Base-by-base conservation (phyloP, 2,113 vertebrate genomes). In the Nyctereutes procyonoides region DNA sequence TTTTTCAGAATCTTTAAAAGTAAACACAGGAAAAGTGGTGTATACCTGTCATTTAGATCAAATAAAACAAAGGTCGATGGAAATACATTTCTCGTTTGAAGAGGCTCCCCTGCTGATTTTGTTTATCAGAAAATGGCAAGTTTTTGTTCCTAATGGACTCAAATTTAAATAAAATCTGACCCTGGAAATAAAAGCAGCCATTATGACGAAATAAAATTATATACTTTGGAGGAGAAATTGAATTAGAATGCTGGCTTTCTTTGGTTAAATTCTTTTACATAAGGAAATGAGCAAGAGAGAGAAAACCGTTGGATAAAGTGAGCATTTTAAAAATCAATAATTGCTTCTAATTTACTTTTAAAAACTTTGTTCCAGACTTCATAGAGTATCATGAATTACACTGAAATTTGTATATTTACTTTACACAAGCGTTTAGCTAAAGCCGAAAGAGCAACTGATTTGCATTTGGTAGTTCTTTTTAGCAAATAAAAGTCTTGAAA, bases 101-200 rank as follows among this genome's bases (percentile, higher is more conserved):
- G 98, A 99, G 99, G 99, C 98, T 98, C 99, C 99, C 99, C 99
- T 98, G 99, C 99, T 99, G 99, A 99, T 99, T 99, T 99, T 99
- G 99, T 99, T 99, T 99, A 99, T 99, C 99, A 99, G 99, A 99
- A 99, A 99, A 99, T 99, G 99, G 98, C 98, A 99, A 99, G 98
- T 99, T 99, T 98, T 99, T 99, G 98, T 99, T 99, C 99, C 98
- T 99, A 99, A 99, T 99, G 99, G 99, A 99, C 99, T 98, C 99
- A 99, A 99, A 99, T 99, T 99, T 99, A 99, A 99, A 99, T 99
- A 99, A 99, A 99, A 99, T 99, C 98, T 99, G 99, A 99, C 99
- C 99, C 98, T 99, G 97, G 98, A 99, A 99, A 99, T 99, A 99
- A 99, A 99, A 99, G 99, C 99, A 98, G 98, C 99, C 99, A 99